A percentile compares a stretch with the other conserved stretches of the same genome.
These are phyloP conservation scores for Pachyramphus minor DNA, from an alignment of 2,113 vertebrate genomes.

Conservation along the genomic window DNA sequence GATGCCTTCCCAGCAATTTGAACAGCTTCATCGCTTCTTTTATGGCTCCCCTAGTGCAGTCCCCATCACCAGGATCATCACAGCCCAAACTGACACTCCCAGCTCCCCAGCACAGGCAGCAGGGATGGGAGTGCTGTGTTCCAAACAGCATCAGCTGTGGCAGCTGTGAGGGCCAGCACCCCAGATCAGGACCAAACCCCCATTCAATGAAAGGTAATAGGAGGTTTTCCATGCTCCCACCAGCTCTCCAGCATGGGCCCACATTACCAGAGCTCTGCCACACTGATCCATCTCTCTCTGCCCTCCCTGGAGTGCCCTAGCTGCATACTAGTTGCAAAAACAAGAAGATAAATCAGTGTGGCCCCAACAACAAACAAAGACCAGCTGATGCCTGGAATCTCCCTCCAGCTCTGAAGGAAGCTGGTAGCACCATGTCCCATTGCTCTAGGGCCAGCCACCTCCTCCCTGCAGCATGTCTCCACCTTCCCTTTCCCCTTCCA, in stretches of 20 bases:
- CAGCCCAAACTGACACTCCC: neutral
- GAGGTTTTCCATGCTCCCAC: neutral
- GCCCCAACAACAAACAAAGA: neutral
- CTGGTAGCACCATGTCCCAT: neutral
- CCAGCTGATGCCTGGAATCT: neutral
- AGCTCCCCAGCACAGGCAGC: fast-evolving
- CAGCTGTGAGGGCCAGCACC: neutral
- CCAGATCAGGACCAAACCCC: neutral
- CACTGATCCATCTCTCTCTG: too few species aligned
- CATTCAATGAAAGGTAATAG: neutral
- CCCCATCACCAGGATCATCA: neutral
- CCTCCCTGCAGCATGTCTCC: neutral
- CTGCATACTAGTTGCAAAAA: neutral
- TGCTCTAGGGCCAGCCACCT: neutral
- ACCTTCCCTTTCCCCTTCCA: too few species aligned
- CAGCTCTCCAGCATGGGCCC: neutral
- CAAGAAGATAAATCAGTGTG: fast-evolving
- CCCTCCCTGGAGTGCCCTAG: neutral
- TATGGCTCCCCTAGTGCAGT: neutral
- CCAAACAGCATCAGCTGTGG: neutral
- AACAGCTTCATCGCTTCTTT: neutral
- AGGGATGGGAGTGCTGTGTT: fast-evolving
- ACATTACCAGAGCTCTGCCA: neutral
- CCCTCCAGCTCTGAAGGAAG: neutral
- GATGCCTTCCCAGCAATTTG: neutral